Base-by-base conservation (phyloP, 2,888 invertebrate genomes). In the Melolontha melolontha region DNA sequence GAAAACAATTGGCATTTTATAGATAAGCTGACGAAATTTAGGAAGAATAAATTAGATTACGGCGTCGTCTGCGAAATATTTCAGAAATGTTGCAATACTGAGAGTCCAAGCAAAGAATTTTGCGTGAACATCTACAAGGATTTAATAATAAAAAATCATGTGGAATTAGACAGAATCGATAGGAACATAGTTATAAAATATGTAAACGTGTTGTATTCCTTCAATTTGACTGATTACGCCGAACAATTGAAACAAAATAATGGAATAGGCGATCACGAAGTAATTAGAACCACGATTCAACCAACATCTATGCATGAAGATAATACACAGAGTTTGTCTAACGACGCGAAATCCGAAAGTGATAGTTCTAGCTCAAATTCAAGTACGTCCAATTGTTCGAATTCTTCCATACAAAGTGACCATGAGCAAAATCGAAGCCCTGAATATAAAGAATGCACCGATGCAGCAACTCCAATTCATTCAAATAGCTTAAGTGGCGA, bases 1-100 rank as follows among this genome's bases (percentile, higher is more conserved):
- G 39, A 52, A 41, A 51, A 55, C 34, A 67, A 67, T 65, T 71
- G 71, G 71, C 34, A 51, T n/a, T 41, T 71, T 11, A 51, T 69
- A 5, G 27, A 62, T 39, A 71, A 69, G 50, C 49, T 71, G 29
- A 67, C 50, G 4, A 64, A 57, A 27, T 69, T 66, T 17, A 64
- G 65, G 5, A 40, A 14, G 5, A 17, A 44, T n/a, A 50, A 52
- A 10, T 47, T 71, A 11, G 65, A 71, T 55, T 47, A 44, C 14
- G 64, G 59, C 7, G 55, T 71, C 0, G 57, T 69, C 8, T n/a
- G 22, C 1, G 63, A 69, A 41, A 65, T 69, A 7, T 51, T 71
- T 17, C 29, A 52, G 2, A 62, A 55, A 12, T 71, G 71, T 44
- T 54, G 49, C 44, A 39, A 64, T 4, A 14, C 22, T 6, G 5